phyloP scores from a whole-genome alignment of 2,113 vertebrate genomes.

The Panthera uncia region DNA sequence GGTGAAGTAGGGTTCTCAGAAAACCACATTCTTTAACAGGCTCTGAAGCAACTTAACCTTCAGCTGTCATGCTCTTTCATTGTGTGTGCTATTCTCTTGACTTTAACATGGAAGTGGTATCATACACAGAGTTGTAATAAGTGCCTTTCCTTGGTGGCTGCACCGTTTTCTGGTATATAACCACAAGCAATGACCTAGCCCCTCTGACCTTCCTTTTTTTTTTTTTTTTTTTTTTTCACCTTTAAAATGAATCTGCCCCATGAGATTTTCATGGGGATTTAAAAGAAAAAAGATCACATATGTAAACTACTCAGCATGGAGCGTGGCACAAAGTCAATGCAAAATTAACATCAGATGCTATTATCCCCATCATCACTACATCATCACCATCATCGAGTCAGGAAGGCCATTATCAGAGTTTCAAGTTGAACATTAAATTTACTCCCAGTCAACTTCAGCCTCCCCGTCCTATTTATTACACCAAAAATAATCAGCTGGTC shows the following conservation, averaged over 20 bases:
- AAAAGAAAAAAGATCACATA: neutral
- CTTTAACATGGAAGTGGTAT: neutral
- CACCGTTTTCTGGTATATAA: neutral
- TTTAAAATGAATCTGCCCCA: neutral
- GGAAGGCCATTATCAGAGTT: neutral
- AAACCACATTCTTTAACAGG: neutral
- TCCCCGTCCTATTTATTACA: neutral
- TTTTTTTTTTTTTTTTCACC: neutral
- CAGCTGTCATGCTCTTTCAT: neutral
- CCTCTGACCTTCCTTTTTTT: neutral
- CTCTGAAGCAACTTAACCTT: neutral
- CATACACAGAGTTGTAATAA: neutral
- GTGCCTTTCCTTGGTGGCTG: neutral
- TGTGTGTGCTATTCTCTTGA: neutral
- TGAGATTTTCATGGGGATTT: neutral
- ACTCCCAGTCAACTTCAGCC: neutral
- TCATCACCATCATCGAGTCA: neutral
- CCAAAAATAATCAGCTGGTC: neutral
- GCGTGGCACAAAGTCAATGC: neutral
- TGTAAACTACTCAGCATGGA: neutral
- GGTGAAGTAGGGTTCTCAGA: neutral
- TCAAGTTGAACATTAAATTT: neutral
- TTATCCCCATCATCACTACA: neutral
- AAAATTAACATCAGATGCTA: neutral
- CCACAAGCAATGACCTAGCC: neutral